Percentiles rank a stretch among this genome's conserved stretches.
phyloP scores from a whole-genome alignment of 2,113 vertebrate species.

The Eurypyga helias region DNA sequence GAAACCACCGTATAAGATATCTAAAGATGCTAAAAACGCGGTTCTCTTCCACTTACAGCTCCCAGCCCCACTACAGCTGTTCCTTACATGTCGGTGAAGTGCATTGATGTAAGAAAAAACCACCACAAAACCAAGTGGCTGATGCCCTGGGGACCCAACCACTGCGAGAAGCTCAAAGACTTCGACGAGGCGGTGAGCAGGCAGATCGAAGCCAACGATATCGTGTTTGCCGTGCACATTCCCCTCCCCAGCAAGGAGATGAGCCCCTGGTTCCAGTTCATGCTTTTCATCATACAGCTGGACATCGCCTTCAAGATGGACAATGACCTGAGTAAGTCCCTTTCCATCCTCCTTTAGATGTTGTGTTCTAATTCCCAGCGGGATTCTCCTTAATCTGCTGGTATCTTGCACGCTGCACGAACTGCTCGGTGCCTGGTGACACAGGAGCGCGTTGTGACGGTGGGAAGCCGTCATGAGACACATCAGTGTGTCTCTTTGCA shows the following conservation, averaged over 20 bases:
- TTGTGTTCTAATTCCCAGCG: accelerated
- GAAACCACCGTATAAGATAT: not conserved
- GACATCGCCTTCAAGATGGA: conserved; percentile 93
- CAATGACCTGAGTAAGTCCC: conserved; percentile 92
- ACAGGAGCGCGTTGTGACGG: accelerated
- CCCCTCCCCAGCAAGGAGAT: conserved; percentile 90
- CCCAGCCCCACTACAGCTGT: conserved; percentile 89
- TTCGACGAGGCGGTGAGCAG: conserved; percentile 89
- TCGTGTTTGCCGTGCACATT: conserved; percentile 93
- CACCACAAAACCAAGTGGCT: conserved; percentile 88
- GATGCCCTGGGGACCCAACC: conserved; percentile 90
- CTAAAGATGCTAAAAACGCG: not conserved
- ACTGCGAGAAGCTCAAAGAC: conserved; percentile 87
- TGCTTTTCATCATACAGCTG: conserved; percentile 94
- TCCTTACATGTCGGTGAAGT: conserved; percentile 88
- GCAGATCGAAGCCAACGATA: conserved; percentile 93
- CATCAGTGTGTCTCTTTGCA: accelerated
- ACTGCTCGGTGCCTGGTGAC: not conserved
- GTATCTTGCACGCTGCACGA: accelerated
- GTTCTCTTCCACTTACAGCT: conserved; percentile 72
- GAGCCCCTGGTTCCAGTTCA: conserved; percentile 99
- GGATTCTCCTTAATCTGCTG: too few species aligned
- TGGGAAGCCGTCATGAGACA: not conserved
- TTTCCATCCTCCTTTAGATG: accelerated
- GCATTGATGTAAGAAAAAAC: conserved; percentile 86